Percentiles rank a stretch among this genome's conserved stretches.
phyloP scores from a whole-genome alignment of 2,113 vertebrate species.

The Notechis scutatus region DNA sequence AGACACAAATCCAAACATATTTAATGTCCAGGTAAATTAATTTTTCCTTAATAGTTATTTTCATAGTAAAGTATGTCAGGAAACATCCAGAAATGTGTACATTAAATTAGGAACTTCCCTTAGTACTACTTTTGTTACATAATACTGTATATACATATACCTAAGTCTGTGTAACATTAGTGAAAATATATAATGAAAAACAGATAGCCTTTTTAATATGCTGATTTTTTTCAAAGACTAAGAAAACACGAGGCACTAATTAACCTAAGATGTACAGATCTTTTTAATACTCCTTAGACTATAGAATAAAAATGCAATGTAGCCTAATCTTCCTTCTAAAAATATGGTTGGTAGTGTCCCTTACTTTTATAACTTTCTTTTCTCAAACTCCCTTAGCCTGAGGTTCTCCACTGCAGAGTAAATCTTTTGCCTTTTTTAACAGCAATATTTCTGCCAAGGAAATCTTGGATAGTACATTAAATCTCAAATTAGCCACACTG shows the following conservation, averaged over 20 bases:
- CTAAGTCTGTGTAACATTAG: not conserved
- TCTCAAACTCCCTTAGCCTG: not conserved
- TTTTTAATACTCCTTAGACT: not conserved
- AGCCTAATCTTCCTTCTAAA: not conserved
- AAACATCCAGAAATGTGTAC: not conserved
- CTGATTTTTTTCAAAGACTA: not conserved
- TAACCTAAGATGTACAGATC: not conserved
- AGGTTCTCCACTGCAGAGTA: not conserved
- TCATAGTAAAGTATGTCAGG: not conserved
- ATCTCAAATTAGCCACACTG: not conserved
- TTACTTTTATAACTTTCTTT: not conserved
- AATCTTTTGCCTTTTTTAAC: not conserved
- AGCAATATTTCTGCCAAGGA: not conserved
- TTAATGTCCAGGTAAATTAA: not conserved
- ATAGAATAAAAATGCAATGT: not conserved
- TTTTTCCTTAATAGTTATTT: not conserved
- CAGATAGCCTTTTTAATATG: not conserved
- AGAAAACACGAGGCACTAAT: not conserved
- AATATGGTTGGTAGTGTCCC: not conserved
- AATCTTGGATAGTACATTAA: not conserved
- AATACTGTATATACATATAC: constrained; percentile 1
- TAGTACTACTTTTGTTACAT: not conserved
- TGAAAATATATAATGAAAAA: not conserved
- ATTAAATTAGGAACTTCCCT: constrained; percentile 15
- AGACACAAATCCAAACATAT: not conserved